Evolutionary conservation across 2,797 vertebrate genomes (phyloP).

Genomic region (Poeciliopsis presidionis): DNA sequence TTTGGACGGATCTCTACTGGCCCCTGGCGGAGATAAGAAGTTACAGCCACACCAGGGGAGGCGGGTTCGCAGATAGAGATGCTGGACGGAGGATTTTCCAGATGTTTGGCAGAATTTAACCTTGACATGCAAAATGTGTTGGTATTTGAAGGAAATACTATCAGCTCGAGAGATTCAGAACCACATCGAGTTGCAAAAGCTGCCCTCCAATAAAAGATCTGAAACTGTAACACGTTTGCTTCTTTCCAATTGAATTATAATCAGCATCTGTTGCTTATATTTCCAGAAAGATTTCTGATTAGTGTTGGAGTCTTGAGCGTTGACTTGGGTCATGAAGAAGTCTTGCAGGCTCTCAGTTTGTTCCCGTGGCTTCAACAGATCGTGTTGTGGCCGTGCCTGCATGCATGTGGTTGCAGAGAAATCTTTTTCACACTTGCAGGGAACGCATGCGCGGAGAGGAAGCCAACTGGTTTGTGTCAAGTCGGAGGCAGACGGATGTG

Average conservation of each 20-base stretch:
- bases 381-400: conserved; percentile 39
- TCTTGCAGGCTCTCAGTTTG: conserved; percentile 4
- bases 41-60: background rate
- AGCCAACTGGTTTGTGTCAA: conserved; percentile 68
- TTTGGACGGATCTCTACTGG: conserved; percentile 28
- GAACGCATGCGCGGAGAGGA: conserved; percentile 74
- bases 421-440: conserved; percentile 68
- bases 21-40: conserved; percentile 48
- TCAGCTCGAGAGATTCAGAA: background rate
- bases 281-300: background rate
- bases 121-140: background rate
- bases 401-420: conserved; percentile 57
- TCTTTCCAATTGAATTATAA: background rate
- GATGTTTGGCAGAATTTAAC: conserved; percentile 41
- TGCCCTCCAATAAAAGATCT: no score
- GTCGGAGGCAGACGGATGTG: conserved; percentile 74
- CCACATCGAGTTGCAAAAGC: background rate
- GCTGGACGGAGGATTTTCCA: conserved; percentile 17
- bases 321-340: background rate
- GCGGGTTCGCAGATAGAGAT: conserved; percentile 6
- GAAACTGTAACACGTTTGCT: background rate
- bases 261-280: background rate
- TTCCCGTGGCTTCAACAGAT: conserved; percentile 13
- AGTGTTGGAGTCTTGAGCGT: background rate
- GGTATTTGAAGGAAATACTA: background rate